Conservation (phyloP, 2,888 invertebrate species). For the Oscheius onirici region DNA sequence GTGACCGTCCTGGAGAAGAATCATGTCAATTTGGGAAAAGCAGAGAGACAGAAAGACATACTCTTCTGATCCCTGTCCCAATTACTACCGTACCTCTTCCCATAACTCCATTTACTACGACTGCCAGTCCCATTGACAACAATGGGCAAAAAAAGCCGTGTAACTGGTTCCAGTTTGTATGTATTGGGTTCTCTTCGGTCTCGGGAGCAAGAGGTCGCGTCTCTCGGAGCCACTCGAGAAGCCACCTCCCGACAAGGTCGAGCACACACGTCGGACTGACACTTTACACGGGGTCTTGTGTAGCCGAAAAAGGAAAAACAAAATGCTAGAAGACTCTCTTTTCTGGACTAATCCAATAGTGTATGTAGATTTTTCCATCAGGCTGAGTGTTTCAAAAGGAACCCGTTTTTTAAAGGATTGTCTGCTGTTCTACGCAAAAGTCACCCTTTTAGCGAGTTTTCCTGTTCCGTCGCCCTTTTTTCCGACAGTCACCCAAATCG, state of each 20-base stretch:
- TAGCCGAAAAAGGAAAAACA: too few species aligned
- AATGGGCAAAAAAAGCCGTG: too few species aligned
- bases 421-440: neutral
- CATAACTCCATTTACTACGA: neutral
- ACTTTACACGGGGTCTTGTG: too few species aligned
- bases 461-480: neutral
- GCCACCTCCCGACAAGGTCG: constrained; percentile 32
- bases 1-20: too few species aligned
- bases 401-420: neutral
- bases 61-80: too few species aligned
- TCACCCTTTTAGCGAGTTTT: neutral
- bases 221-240: constrained; percentile 27
- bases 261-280: constrained; percentile 15
- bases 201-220: neutral
- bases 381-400: neutral
- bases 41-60: too few species aligned
- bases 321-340: too few species aligned
- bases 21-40: too few species aligned
- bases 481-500: neutral
- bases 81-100: neutral
- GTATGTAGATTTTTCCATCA: too few species aligned
- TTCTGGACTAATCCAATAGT: too few species aligned
- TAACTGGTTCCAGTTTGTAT: neutral
- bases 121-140: too few species aligned
- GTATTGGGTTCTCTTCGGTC: neutral